These are phyloP conservation scores for Rhodeus uyekii DNA, from an alignment of 2,797 vertebrate genomes.

Conservation along the genomic window DNA sequence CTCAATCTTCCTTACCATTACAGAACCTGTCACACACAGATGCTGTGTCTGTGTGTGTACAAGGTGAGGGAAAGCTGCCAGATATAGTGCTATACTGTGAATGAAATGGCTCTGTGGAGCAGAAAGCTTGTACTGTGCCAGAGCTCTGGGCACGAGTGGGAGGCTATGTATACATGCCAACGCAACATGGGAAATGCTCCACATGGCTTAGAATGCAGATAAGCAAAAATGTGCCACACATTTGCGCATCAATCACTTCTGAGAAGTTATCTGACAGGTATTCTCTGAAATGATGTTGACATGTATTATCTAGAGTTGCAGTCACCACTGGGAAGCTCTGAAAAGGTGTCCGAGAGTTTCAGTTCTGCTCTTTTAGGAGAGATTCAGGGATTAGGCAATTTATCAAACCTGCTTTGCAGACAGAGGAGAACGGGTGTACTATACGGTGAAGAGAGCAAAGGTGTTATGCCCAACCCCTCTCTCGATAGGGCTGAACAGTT, in stretches of 20 bases:
- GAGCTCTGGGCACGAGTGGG: slow-evolving; percentile 49
- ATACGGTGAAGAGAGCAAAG: slow-evolving; percentile 42
- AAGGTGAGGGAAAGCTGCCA: slow-evolving; percentile 53
- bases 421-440: slow-evolving; percentile 8
- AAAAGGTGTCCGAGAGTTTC: neutral
- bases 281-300: slow-evolving; percentile 50
- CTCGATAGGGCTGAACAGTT: slow-evolving; percentile 21
- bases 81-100: slow-evolving; percentile 65
- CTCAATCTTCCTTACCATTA: slow-evolving; percentile 53
- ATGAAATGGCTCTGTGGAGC: slow-evolving; percentile 62
- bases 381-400: slow-evolving; percentile 32
- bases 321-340: neutral
- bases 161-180: slow-evolving; percentile 60
- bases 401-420: slow-evolving; percentile 50
- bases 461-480: slow-evolving; percentile 31
- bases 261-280: slow-evolving; percentile 74
- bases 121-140: slow-evolving; percentile 62
- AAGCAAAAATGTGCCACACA: slow-evolving; percentile 47
- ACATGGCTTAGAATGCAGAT: slow-evolving; percentile 56
- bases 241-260: slow-evolving; percentile 58
- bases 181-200: slow-evolving; percentile 61
- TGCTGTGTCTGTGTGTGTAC: slow-evolving; percentile 31
- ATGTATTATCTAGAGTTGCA: neutral
- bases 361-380: slow-evolving; percentile 8
- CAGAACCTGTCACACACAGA: slow-evolving; percentile 53